Base-by-base conservation (phyloP, 2,797 vertebrate genomes). In the Cossypha niveicapilla region DNA sequence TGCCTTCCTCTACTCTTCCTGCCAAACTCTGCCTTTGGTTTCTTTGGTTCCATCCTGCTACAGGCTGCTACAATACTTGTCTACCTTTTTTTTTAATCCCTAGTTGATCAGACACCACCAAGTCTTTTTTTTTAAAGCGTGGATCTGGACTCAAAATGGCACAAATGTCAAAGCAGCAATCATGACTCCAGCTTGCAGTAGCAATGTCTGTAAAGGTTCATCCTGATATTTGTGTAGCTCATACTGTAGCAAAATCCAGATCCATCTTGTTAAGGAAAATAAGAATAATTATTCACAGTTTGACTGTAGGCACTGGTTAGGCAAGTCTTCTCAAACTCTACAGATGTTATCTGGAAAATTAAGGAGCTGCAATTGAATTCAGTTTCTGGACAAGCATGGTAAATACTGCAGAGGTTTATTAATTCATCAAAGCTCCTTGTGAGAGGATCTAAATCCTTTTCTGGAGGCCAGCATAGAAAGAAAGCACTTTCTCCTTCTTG, bases 261-360 rank as follows among this genome's bases (percentile, higher is more conserved):
- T 85, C 41, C 41, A 32, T 75, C 71, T 70, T 85, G 53, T 79
- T 94, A 89, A 91, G 68, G 50, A 91, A 96, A 93, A 62, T 80
- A 71, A 65, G 79, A 90, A 67, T 92, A 91, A 76, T 90, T 84
- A 78, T 67, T 93, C 60, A 51, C 66, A 53, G 48, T 95, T 93
- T 94, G 63, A 84, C 92, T 90, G 71, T 90, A 93, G 83, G 92
- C 73, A 79, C 86, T 76, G 57, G 86, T 93, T 93, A 92, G 72
- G 42, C 92, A 95, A 96, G 90, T 79, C 92, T 92, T 79, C 88
- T 92, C 88, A 87, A 92, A 93, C 48, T 71, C 90, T 89, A 24
- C 72, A 94, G 96, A 95, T 96, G 77, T 90, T 96, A 96, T 93
- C 94, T 91, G 65, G 57, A 89, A 94, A 95, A 93, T 93, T 92